Base-by-base conservation (phyloP, 2,113 vertebrate species). In the Todiramphus chloris region DNA sequence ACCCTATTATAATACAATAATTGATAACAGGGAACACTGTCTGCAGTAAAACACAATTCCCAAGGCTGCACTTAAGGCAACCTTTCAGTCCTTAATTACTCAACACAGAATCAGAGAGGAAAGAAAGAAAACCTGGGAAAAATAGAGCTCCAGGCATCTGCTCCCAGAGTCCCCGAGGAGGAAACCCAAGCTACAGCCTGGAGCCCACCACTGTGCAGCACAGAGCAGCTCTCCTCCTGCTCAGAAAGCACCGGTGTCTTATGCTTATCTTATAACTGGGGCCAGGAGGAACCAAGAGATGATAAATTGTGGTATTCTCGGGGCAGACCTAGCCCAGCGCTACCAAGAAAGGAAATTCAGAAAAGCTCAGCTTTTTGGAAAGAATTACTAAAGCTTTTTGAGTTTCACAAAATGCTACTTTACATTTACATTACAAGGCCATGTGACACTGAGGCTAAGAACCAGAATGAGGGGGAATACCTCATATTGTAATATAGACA, bases 31-130 rank as follows among this genome's bases (percentile, higher is more conserved):
- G 41, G 50, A 83, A 67, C 30, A 21, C 46, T 15, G 0, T 76
- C 92, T 87, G 82, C 85, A 63, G n/a, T 67, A 96, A 92, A 97
- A 79, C 27, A 74, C 6, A 3, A 81, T 92, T 96, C 88, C 88
- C 93, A 94, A 89, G 86, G 90, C 92, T 82, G 68, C 92, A 94
- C 90, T 96, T 90, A 83, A 92, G 46, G 56, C 83, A 93, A 43
- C 78, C 44, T 93, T 95, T 94, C 84, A 87, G 74, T 66, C 53
- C 77, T 76, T 92, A 94, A 96, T 93, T 93, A 89, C 58, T 41
- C 28, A 19, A 31, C 74, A 33, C 35, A 64, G 70, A 93, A 82
- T 69, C 48, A 58, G 76, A 94, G 50, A 75, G 56, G n/a, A 87
- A 68, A 96, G 53, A 83, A 87, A 83, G 76, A 83, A 93, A 91